Evolutionary conservation across 2,888 invertebrate species (phyloP).

Genomic region (Apoda limacodes): DNA sequence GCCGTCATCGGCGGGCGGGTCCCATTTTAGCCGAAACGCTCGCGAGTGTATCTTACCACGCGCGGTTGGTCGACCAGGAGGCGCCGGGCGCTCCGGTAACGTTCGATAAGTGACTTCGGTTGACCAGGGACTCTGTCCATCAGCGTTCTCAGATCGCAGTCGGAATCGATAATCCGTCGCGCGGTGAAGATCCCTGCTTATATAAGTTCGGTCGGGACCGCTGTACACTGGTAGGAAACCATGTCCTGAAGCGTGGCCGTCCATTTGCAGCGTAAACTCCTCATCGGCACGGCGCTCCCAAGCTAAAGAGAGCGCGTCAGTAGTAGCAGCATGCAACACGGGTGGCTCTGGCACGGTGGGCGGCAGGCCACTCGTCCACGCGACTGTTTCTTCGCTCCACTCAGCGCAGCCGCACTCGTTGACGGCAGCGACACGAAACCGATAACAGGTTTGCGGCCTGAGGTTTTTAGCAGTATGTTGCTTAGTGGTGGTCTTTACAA

Average conservation of each 20-base stretch:
- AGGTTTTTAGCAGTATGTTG: conserved; percentile 82
- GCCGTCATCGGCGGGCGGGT: conserved; percentile 80
- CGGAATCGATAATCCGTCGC: conserved; percentile 87
- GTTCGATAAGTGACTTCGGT: conserved; percentile 83
- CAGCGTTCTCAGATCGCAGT: conserved; percentile 83
- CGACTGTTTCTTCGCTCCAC: conserved; percentile 76
- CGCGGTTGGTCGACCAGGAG: conserved; percentile 81
- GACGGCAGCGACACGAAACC: conserved; percentile 85
- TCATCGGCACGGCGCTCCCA: conserved; percentile 86
- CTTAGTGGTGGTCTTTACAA: conserved; percentile 78
- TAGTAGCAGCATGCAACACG: conserved; percentile 71
- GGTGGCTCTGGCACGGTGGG: conserved; percentile 86
- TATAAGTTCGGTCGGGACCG: conserved; percentile 78
- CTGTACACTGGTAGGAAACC: conserved; percentile 85
- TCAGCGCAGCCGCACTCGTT: conserved; percentile 83
- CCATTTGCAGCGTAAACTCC: conserved; percentile 86
- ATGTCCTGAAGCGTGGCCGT: conserved; percentile 75
- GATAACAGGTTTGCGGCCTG: conserved; percentile 82
- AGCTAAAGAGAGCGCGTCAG: conserved; percentile 74
- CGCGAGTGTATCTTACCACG: conserved; percentile 87
- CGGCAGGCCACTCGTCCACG: conserved; percentile 82
- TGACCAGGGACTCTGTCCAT: conserved; percentile 87
- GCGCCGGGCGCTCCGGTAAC: conserved; percentile 80
- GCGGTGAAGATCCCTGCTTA: conserved; percentile 75
- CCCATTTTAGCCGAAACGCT: conserved; percentile 86